Conservation (phyloP, 35 echinoderm and acorn worm genomes). For the Apostichopus californicus region DNA sequence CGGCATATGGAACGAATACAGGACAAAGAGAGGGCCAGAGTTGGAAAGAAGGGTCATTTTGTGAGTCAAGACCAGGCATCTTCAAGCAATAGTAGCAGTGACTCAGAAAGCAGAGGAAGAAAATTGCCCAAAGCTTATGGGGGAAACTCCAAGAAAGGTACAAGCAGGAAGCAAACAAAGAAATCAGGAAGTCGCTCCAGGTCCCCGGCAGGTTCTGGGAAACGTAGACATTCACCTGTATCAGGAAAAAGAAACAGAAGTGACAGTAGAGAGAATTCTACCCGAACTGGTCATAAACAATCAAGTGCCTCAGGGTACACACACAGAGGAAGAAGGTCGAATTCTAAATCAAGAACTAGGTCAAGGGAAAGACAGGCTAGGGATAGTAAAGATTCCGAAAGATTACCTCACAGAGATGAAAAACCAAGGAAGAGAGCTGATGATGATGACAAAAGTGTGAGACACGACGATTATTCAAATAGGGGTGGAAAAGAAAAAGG, state of each 20-base stretch:
- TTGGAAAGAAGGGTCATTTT: slow-evolving; percentile 49
- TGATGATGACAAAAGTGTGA: not conserved
- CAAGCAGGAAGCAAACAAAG: slow-evolving; percentile 5
- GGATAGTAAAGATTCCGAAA: not conserved
- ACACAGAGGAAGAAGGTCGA: slow-evolving; percentile 1
- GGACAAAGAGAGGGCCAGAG: slow-evolving; percentile 37
- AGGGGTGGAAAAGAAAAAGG: not conserved
- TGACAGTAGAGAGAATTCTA: not conserved
- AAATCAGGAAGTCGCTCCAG: not conserved
- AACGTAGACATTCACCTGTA: not conserved
- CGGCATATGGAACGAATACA: slow-evolving; percentile 38
- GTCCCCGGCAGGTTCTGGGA: not conserved
- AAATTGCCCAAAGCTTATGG: slow-evolving; percentile 39
- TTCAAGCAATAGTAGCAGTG: slow-evolving; percentile 26
- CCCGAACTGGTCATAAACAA: not conserved
- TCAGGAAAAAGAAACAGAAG: not conserved
- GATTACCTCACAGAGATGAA: not conserved
- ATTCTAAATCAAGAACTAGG: slow-evolving; percentile 25
- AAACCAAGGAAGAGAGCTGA: not conserved
- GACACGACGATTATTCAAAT: not conserved
- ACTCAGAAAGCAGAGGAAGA: not conserved
- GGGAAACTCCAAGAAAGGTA: not conserved
- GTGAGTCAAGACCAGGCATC: slow-evolving; percentile 35
- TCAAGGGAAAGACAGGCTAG: not conserved
- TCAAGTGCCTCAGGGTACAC: not conserved